phyloP scores from a whole-genome alignment of 2,113 vertebrate species.

The Nesospiza acunhae region DNA sequence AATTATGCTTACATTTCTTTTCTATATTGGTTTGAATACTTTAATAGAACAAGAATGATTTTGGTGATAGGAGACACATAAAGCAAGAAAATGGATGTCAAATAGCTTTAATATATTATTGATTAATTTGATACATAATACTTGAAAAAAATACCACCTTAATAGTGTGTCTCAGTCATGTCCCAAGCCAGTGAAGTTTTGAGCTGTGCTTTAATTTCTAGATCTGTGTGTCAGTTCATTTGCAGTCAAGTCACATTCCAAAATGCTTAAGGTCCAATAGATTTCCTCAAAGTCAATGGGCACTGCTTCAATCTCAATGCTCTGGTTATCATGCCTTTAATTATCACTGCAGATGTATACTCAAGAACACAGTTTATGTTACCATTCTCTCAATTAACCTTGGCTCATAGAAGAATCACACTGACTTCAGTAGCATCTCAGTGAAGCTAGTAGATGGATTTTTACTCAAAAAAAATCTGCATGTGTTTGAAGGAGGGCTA shows the following conservation, averaged over 20 bases:
- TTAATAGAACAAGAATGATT: background rate
- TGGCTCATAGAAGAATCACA: background rate
- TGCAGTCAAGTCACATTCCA: background rate
- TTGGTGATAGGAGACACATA: background rate
- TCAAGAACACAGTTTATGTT: background rate
- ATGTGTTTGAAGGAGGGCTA: background rate
- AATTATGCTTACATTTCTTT: background rate
- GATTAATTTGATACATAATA: background rate
- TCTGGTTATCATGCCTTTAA: background rate
- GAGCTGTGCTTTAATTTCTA: background rate
- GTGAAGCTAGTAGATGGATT: background rate
- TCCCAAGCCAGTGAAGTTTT: background rate
- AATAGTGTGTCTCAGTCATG: background rate
- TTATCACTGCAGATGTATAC: background rate
- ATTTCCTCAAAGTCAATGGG: background rate
- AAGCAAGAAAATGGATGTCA: background rate
- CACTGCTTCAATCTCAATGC: background rate
- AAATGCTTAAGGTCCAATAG: background rate
- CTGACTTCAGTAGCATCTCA: background rate
- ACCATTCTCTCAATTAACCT: background rate
- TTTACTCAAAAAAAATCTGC: background rate
- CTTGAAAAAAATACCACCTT: background rate
- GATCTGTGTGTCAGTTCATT: background rate
- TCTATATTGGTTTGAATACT: background rate
- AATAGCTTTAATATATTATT: background rate